Evolutionary conservation across 2,113 vertebrate genomes (phyloP).

Genomic region (Serilophus lunatus): DNA sequence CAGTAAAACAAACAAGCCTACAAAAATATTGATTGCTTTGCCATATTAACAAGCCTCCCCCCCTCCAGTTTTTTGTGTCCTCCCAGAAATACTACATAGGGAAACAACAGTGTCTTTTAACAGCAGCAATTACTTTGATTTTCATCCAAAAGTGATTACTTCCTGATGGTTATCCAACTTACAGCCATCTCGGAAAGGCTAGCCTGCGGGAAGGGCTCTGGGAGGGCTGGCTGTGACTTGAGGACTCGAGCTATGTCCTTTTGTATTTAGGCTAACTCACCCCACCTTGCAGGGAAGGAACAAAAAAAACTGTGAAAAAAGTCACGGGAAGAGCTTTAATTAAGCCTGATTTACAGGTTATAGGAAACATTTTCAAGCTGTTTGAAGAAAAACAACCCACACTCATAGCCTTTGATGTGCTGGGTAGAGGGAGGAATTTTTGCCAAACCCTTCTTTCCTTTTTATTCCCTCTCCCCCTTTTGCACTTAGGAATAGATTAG

Average conservation of each 20-base stretch:
- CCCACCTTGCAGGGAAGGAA: neutral
- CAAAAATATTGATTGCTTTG: neutral
- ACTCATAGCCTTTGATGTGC: neutral
- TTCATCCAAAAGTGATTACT: neutral
- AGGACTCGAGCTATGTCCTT: neutral
- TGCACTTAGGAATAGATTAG: neutral
- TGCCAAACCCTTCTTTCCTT: neutral
- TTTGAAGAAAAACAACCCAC: neutral
- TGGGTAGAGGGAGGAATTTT: neutral
- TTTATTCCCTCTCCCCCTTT: neutral
- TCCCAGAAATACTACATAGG: neutral
- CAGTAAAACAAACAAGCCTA: conserved; percentile 21
- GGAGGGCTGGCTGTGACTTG: neutral
- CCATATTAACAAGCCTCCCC: neutral
- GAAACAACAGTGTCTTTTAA: neutral
- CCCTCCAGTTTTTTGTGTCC: neutral
- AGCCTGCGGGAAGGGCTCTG: neutral
- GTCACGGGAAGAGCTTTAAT: neutral
- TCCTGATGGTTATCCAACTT: neutral
- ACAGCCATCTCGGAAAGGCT: neutral
- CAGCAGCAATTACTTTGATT: neutral
- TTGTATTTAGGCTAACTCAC: neutral
- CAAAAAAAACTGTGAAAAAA: neutral
- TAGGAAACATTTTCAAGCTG: neutral
- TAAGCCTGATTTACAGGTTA: neutral